Evolutionary conservation across 64 coral and sea anemone genomes (phyloP), one percentile per base, ranked within the genome.

Genomic region (Hydrozoanthus tunicans): DNA sequence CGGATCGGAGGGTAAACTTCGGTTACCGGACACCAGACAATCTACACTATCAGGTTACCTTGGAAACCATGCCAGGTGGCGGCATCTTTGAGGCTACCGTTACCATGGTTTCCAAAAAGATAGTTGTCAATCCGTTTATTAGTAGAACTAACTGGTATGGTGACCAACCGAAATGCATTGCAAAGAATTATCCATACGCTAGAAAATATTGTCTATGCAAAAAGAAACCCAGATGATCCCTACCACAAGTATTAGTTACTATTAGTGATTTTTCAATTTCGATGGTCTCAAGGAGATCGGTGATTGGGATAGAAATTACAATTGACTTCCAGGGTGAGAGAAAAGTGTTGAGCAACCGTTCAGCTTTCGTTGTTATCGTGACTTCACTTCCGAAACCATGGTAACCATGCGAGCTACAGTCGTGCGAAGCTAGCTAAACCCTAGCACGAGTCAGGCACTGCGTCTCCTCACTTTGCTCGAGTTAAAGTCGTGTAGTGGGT

Each of bases 131-230:
- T 69, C 95, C 95, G 17, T 90, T 62, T 77, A 92, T 98, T 43
- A 98, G 95, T 89, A 86, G 95, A 58, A 92, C 91, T 77, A 98
- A 98, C 71, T 12, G 70, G 6, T 98, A 94, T 60, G 90, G 90
- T 52, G 80, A 94, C 79, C 93, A 98, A 56, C 93, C 95, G 2
- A 92, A 59, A 17, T 98, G 95, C 60, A 98, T 98, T 62, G 91
- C 86, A 7, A 82, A 67, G 20, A 73, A 79, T 57, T 92, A 94
- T 53, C 95, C 95, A 6, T 98, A 98, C 60, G 89, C 89, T 66
- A 65, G 90, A 56, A 98, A 98, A 62, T 98, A 90, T 62, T 98
- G 95, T 65, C 78, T 90, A 7, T 98, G 95, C 58, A 94, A 79
- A 11, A 77, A 58, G 27, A 59, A 63, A 27, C 8, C 9, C 4